Conservation (phyloP, 2,888 invertebrate species). For the Drosophila siamana region DNA sequence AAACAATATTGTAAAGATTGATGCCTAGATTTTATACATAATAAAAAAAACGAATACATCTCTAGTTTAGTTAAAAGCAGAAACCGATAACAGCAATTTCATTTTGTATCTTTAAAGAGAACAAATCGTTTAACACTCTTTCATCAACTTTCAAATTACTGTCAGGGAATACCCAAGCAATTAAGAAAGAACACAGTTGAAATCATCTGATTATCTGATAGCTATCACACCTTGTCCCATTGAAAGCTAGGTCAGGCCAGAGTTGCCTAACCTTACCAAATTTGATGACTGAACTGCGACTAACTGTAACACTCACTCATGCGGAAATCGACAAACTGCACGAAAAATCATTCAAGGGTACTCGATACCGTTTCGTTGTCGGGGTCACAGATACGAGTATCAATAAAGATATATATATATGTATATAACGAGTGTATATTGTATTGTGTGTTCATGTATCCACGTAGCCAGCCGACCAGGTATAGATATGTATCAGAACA, state of each 20-base stretch:
- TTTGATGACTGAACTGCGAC: slow-evolving; percentile 34
- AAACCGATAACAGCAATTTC: not conserved
- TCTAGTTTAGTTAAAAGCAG: too few relatives aligned
- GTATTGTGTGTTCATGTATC: not conserved
- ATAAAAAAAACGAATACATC: too few relatives aligned
- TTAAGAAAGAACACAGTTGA: not conserved
- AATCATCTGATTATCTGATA: not conserved
- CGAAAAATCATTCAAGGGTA: slow-evolving; percentile 60
- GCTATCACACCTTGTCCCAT: not conserved
- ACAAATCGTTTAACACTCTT: not conserved
- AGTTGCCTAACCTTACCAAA: slow-evolving; percentile 29
- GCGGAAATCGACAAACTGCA: slow-evolving; percentile 74
- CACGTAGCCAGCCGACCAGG: not conserved
- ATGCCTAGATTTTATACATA: too few relatives aligned
- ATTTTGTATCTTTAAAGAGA: not conserved
- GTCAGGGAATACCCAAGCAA: not conserved
- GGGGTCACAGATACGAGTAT: slow-evolving; percentile 43
- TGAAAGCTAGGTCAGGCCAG: slow-evolving; percentile 37
- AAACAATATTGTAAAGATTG: too few relatives aligned
- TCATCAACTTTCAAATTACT: not conserved
- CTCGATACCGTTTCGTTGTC: slow-evolving; percentile 59
- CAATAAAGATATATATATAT: not conserved
- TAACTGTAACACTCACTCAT: slow-evolving; percentile 77
- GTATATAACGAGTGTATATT: slow-evolving; percentile 3
- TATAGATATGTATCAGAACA: slow-evolving; percentile 10